Base-by-base conservation (phyloP, 2,797 vertebrate genomes). In the Lacerta viridis region DNA sequence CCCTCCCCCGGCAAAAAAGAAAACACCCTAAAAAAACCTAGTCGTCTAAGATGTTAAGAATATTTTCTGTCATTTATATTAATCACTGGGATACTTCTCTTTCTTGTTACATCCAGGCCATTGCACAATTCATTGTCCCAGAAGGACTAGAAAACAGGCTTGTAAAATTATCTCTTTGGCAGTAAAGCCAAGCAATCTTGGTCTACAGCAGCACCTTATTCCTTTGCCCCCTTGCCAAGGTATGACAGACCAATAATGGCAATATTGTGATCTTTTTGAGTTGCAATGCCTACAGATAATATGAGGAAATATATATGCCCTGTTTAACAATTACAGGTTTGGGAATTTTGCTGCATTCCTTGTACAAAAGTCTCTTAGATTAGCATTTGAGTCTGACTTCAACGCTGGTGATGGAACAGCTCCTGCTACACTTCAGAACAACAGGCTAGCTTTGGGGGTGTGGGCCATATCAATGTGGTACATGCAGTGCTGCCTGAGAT, bases 151-250 rank as follows among this genome's bases (percentile, higher is more conserved):
- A 90, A 92, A 92, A 84, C 64, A 87, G 50, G 20, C 13, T 64
- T 83, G n/a, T 81, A 93, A 96, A 94, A 91, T 93, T 81, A 92
- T 87, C 43, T 76, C 33, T 80, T 87, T 75, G 89, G 25, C 90
- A 90, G 84, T 90, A 86, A 92, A 95, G 33, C 43, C 64, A 78
- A 90, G 33, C 9, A 46, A 7, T 33, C 23, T 64, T n/a, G 15
- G 85, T 84, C 79, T 69, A 64, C 59, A 93, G 79, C 5, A 86
- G 36, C 7, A 46, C 0, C 77, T 36, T 76, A 79, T 43, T 87
- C 50, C 80, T 64, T 59, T 5, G 0, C 66, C 71, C 86, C 87
- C 43, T 79, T 75, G 5, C 86, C 75, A 46, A 55, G 91, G 85
- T 25, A 87, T 20, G 3, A 87, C 25, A 41, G 41, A 64, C 36